Percentiles rank a stretch among this genome's conserved stretches.
phyloP scores from a whole-genome alignment of 2,888 invertebrate species.

The Zele albiditarsus region DNA sequence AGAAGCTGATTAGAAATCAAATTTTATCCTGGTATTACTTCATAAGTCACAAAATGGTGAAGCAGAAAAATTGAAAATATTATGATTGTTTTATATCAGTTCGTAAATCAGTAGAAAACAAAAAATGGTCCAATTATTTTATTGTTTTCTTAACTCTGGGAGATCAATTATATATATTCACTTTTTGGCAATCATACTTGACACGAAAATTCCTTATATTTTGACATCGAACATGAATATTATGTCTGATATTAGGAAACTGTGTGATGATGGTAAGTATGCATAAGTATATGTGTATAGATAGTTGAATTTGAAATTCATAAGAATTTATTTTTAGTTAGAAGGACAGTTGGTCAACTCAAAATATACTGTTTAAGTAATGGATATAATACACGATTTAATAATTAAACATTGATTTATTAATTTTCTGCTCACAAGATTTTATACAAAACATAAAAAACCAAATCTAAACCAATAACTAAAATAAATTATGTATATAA shows the following conservation, averaged over 20 bases:
- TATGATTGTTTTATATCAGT: no score
- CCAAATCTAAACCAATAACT: no score
- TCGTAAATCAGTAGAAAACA: no score
- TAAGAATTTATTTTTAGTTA: constrained; percentile 53
- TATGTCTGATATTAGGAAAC: constrained; percentile 50
- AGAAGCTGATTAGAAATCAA: no score
- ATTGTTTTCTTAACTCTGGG: constrained; percentile 11
- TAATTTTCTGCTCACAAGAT: background rate
- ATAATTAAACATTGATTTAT: background rate
- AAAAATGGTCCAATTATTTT: no score
- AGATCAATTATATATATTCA: constrained; percentile 54
- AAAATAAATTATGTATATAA: no score
- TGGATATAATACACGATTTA: background rate
- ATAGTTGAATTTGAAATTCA: constrained; percentile 38
- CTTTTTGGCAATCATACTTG: constrained; percentile 44
- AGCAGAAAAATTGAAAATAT: no score
- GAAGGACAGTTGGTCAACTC: constrained; percentile 47
- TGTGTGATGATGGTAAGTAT: background rate
- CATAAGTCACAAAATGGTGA: no score
- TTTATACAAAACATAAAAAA: no score
- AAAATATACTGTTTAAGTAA: constrained; percentile 35
- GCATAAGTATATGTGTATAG: background rate
- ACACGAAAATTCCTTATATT: constrained; percentile 32
- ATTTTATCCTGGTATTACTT: no score
- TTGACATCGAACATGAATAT: constrained; percentile 42